Base-by-base conservation (phyloP, 2,113 vertebrate genomes). In the Ophthalmolycus amberensis region DNA sequence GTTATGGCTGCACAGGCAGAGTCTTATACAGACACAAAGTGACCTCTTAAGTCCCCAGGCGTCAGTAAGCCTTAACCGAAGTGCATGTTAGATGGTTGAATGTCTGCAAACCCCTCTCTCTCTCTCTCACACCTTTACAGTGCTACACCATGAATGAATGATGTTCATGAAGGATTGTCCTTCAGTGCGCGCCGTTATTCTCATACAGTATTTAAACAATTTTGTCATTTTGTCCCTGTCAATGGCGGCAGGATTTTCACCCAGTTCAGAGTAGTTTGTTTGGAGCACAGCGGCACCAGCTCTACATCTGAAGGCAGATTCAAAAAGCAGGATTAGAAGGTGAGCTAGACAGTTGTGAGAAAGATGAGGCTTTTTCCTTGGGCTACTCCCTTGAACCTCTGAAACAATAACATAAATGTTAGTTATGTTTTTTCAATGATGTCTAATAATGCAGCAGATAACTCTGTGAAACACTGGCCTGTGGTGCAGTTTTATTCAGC, bases 401-500 rank as follows among this genome's bases (percentile, higher is more conserved):
- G 15, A 68, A 69, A 68, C 29, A 60, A 69, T 40, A 44, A 44
- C n/a, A 15, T 75, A 32, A 64, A 63, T 56, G 0, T 46, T 46
- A 18, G 58, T 59, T 8, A 14, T 25, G 18, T 46, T 58, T 63
- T 66, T 40, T 20, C 29, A 58, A 48, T 62, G 59, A 18, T 27
- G 16, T 54, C 12, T 46, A 27, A 66, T 5, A 37, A 79, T 38
- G n/a, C 42, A 79, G 48, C 20, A 64, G 46, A 66, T 27, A 50
- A 42, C 14, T 56, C 54, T 52, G 20, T 60, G 42, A 82, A 42
- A 60, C 25, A 5, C 20, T 69, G 44, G 46, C 67, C 71, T 27
- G 14, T 59, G 71, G 60, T 73, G 69, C 65, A 42, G 71, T 56
- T 70, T 63, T 63, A 71, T 76, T 37, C 65, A 50, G 52, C 38